Base-by-base conservation (phyloP, 1,140 invertebrate species). In the Drosophila guanche region DNA sequence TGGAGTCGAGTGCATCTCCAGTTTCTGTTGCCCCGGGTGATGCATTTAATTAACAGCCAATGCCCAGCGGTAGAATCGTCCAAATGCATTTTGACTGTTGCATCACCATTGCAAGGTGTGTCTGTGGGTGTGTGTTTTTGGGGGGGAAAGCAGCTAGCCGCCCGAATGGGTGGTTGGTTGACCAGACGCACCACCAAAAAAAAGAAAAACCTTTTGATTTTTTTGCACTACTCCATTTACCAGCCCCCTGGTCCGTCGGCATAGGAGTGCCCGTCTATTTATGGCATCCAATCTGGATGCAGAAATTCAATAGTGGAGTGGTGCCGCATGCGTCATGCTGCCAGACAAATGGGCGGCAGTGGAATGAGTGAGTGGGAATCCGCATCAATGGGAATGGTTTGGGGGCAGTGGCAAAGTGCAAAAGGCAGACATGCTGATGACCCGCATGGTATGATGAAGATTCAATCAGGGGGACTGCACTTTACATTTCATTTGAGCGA, bases 11-110 rank as follows among this genome's bases (percentile, higher is more conserved):
- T 37, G 33, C 33, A 37, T 37, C 8, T 37, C 33, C 33, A 37
- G 33, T 37, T 37, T 10, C 50, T 71, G 59, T 61, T 63, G 56
- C 25, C 56, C 47, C n/a, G 58, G 55, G 60, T 50, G 52, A 65
- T 75, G 80, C 80, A 86, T 84, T 84, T 80, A 84, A 84, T 84
- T 84, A 85, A 69, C 56, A 62, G 41, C 42, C 40, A 20, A 56
- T 50, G 29, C 45, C 46, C 40, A 14, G 33, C 37, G 29, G 47
- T 37, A 42, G 42, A 40, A 12, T 59, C n/a, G 27, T 47, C 55
- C 37, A 45, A 74, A 69, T 73, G 70, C 70, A 73, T 71, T 73
- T 72, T 56, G 70, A 73, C 70, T 61, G 20, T 42, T 73, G 69
- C 57, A 72, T 72, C 57, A 37, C 10, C 33, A 12, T 1, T 4